A percentile compares a stretch with the other conserved stretches of the same genome.
These are phyloP conservation scores for Isotomurus palustris DNA, from an alignment of 2,888 invertebrate genomes.

Conservation along the genomic window DNA sequence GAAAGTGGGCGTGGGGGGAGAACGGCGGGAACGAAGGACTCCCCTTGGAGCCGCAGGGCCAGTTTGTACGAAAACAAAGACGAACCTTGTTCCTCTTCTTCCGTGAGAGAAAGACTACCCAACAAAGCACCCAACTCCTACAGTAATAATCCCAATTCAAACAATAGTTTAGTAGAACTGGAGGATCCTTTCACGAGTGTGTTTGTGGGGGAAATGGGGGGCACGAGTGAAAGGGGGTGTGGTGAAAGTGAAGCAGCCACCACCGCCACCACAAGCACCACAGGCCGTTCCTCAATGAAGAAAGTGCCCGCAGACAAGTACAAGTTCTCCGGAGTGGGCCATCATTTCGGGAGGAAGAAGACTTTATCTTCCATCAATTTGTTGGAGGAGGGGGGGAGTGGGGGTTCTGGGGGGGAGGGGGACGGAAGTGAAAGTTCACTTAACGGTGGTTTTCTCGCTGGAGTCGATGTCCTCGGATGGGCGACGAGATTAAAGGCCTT, in stretches of 20 bases:
- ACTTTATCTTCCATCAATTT: neutral
- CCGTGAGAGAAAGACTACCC: neutral
- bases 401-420: neutral
- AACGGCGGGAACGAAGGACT: neutral
- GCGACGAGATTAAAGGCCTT: slow-evolving; percentile 67
- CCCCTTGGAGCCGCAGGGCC: neutral
- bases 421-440: neutral
- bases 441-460: neutral
- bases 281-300: neutral
- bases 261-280: neutral
- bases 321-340: neutral
- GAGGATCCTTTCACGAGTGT: too few species aligned
- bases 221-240: too few species aligned
- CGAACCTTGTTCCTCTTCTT: slow-evolving; percentile 1
- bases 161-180: too few species aligned
- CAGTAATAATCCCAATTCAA: neutral
- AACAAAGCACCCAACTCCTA: neutral
- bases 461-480: slow-evolving; percentile 50
- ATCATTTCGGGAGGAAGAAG: neutral
- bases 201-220: too few species aligned
- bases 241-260: too few species aligned
- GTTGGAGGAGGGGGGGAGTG: neutral
- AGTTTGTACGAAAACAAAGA: neutral
- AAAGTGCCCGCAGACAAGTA: neutral
- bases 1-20: neutral